Evolutionary conservation across 2,113 vertebrate species (phyloP).

Genomic region (Ctenodactylus gundi): DNA sequence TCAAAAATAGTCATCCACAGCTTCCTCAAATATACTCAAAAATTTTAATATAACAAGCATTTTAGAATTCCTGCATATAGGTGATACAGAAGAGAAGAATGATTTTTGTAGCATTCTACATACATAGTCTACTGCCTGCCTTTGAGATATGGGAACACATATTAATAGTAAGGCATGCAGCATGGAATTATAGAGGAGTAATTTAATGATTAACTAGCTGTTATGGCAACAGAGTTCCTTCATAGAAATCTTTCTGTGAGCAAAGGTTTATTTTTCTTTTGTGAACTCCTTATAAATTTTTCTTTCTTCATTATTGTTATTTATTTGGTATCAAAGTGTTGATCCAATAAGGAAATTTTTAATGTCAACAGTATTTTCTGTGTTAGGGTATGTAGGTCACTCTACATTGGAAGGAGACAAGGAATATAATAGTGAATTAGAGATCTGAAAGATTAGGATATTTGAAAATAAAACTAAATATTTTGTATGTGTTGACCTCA

Average conservation of each 20-base stretch:
- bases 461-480: constrained; percentile 24
- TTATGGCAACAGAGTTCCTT: not conserved
- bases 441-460: not conserved
- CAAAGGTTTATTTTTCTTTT: not conserved
- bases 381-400: not conserved
- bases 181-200: not conserved
- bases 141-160: not conserved
- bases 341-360: not conserved
- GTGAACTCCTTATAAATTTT: not conserved
- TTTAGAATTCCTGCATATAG: not conserved
- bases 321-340: not conserved
- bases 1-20: not conserved
- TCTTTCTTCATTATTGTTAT: not conserved
- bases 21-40: not conserved
- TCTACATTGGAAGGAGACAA: not conserved
- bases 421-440: not conserved
- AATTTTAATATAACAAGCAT: not conserved
- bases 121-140: not conserved
- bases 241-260: not conserved
- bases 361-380: not conserved
- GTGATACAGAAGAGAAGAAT: not conserved
- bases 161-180: not conserved
- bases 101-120: not conserved
- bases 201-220: not conserved
- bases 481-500: not conserved